Conservation (phyloP, 2,888 invertebrate species). For the Pharmacophagus antenor region DNA sequence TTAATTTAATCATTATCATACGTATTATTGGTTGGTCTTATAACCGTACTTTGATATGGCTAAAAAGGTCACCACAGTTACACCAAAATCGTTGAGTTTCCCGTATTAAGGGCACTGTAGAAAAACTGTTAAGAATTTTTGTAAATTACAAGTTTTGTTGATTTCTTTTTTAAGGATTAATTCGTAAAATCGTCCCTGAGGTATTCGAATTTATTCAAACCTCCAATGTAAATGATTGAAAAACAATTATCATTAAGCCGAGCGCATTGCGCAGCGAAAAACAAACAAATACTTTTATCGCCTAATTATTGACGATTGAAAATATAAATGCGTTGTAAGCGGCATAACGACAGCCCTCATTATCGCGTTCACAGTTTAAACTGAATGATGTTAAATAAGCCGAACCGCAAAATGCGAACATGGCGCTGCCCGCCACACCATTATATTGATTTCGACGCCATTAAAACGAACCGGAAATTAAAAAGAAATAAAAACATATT, state of each 20-base stretch:
- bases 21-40: too few species aligned
- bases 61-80: too few species aligned
- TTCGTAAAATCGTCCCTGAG: constrained; percentile 20
- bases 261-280: background rate
- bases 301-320: constrained; percentile 36
- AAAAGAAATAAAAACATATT: constrained; percentile 80
- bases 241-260: background rate
- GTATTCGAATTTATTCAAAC: background rate
- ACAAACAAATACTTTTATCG: constrained; percentile 18
- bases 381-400: constrained; percentile 73
- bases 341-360: constrained; percentile 57
- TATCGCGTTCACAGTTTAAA: constrained; percentile 50
- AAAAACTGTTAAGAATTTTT: too few species aligned
- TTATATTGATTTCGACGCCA: constrained; percentile 80
- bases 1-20: too few species aligned
- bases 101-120: too few species aligned
- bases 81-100: too few species aligned
- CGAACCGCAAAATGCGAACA: constrained; percentile 77
- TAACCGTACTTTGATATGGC: too few species aligned
- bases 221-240: constrained; percentile 3
- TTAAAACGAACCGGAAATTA: constrained; percentile 79
- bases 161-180: too few species aligned
- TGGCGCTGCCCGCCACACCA: constrained; percentile 70
- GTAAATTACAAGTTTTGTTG: too few species aligned
- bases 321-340: constrained; percentile 40